Conservation (phyloP, 2,113 vertebrate genomes). For the Cathartes aura region DNA sequence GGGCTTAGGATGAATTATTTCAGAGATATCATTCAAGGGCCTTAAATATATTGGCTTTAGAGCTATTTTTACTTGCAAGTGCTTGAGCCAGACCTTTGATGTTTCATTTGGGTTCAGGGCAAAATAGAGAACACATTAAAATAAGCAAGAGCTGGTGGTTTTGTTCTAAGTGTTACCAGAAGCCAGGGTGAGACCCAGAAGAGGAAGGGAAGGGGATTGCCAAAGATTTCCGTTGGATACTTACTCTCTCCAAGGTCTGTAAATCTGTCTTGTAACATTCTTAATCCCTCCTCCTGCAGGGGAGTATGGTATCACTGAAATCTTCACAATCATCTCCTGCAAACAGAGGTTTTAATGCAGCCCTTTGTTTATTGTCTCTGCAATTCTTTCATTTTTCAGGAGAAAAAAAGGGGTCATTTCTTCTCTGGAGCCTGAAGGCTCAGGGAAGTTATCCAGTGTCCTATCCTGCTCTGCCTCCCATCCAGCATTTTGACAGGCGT, state of each 20-base stretch:
- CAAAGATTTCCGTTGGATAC: constrained; percentile 13
- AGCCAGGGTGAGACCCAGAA: constrained; percentile 1
- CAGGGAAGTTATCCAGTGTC: not conserved
- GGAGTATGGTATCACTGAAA: not conserved
- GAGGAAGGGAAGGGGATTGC: constrained; percentile 19
- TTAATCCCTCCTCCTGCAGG: constrained; percentile 11
- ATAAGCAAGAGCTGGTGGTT: constrained; percentile 10
- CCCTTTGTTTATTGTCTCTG: constrained; percentile 38
- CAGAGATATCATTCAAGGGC: not conserved
- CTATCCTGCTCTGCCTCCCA: not conserved
- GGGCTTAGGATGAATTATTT: constrained; percentile 16
- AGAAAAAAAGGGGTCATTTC: not conserved
- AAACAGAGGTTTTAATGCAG: constrained; percentile 32
- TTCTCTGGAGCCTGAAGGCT: constrained; percentile 19
- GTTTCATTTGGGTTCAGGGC: not conserved
- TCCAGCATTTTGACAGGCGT: not conserved
- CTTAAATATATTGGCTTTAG: constrained; percentile 32
- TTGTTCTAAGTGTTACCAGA: constrained; percentile 25
- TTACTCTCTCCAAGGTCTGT: constrained; percentile 7
- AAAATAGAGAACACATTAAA: not conserved
- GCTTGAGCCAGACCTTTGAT: constrained; percentile 29
- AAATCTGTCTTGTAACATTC: not conserved
- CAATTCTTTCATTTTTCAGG: not conserved
- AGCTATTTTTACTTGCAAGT: constrained; percentile 37
- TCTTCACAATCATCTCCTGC: not conserved